Percentiles rank a stretch among this genome's conserved stretches.
These are phyloP conservation scores for Ailurus styani DNA, from an alignment of 2,113 vertebrate genomes.

Conservation along the genomic window DNA sequence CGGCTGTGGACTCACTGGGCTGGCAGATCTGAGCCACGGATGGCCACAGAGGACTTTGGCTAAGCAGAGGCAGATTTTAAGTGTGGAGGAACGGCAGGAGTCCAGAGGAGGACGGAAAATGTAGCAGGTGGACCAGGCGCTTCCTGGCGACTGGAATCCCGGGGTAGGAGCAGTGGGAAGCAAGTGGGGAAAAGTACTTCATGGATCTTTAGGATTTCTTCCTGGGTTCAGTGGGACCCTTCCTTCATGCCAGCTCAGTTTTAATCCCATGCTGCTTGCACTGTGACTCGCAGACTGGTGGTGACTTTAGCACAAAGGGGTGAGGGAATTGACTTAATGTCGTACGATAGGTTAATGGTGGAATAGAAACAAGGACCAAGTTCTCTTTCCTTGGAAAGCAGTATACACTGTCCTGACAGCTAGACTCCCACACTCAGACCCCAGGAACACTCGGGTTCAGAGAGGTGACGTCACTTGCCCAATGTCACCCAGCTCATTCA, in stretches of 20 bases:
- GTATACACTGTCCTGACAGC: not conserved
- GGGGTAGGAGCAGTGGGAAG: not conserved
- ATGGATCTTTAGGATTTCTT: not conserved
- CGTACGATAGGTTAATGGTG: not conserved
- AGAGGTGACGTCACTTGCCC: not conserved
- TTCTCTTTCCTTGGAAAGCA: not conserved
- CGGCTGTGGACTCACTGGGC: accelerated
- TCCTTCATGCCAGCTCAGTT: not conserved
- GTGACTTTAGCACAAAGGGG: not conserved
- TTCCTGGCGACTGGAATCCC: not conserved
- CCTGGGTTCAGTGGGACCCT: not conserved
- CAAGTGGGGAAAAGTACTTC: not conserved
- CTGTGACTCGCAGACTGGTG: not conserved
- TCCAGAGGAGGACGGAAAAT: not conserved
- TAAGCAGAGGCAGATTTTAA: not conserved
- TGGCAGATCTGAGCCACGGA: not conserved
- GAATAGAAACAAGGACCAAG: not conserved
- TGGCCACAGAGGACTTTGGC: not conserved
- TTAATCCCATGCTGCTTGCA: not conserved
- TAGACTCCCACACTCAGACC: not conserved
- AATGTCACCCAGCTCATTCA: not conserved
- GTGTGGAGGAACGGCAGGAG: not conserved
- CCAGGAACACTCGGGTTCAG: not conserved
- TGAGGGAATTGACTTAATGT: conserved; percentile 34
- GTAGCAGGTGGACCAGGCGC: accelerated